Conservation (phyloP, 1,140 invertebrate genomes). For the Lanistes nyassanus region DNA sequence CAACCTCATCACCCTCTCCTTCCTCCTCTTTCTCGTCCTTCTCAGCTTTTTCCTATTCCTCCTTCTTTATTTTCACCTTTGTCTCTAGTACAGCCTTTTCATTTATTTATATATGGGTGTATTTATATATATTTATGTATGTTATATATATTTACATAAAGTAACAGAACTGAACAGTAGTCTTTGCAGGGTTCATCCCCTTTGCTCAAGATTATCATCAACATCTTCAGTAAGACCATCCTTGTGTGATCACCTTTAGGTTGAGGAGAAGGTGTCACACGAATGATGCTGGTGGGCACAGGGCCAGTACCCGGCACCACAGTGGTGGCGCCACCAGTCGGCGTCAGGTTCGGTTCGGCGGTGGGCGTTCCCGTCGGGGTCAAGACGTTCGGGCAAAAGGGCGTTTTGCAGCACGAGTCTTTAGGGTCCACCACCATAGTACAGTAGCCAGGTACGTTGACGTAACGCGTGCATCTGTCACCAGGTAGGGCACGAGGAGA, state of each 20-base stretch:
- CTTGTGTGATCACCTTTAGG: background rate
- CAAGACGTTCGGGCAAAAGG: slow-evolving; percentile 37
- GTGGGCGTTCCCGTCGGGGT: slow-evolving; percentile 18
- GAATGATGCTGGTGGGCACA: background rate
- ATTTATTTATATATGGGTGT: background rate
- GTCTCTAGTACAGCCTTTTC: background rate
- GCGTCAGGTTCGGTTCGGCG: background rate
- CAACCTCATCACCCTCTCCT: no score
- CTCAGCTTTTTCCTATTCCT: no score
- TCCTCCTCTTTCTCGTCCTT: no score
- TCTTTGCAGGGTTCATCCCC: no score
- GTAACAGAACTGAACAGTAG: no score
- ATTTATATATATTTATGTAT: background rate
- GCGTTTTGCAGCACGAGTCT: slow-evolving; percentile 51
- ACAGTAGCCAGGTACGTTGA: slow-evolving; percentile 45
- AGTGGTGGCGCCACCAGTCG: background rate
- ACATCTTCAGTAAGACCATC: no score
- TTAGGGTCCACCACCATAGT: slow-evolving; percentile 48
- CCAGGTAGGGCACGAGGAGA: background rate
- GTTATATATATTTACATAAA: no score
- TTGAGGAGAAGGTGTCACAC: background rate
- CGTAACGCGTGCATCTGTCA: slow-evolving; percentile 44
- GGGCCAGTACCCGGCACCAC: background rate
- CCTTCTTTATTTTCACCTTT: slow-evolving; percentile 1
- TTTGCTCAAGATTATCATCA: no score